Evolutionary conservation across 2,113 vertebrate genomes (phyloP).

Genomic region (Echinops telfairi): DNA sequence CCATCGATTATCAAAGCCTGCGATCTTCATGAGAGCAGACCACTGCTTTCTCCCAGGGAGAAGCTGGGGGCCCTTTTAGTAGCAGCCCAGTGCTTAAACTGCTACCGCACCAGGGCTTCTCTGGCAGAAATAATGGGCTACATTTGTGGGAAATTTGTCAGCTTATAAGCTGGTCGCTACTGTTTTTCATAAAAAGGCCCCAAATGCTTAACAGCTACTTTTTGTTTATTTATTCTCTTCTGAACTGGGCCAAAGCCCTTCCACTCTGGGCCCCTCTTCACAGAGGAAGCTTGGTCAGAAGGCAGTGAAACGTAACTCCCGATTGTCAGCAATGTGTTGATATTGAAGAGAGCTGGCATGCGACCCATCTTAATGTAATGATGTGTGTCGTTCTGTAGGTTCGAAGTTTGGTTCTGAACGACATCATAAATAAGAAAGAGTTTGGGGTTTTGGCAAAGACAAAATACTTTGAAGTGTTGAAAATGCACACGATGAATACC

Average conservation of each 20-base stretch:
- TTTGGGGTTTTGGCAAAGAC: slow-evolving; percentile 90
- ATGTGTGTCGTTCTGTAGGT: slow-evolving; percentile 86
- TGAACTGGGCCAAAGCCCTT: background rate
- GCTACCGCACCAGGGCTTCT: too few relatives aligned
- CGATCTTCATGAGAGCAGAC: too few relatives aligned
- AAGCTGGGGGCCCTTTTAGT: too few relatives aligned
- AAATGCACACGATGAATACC: slow-evolving; percentile 86
- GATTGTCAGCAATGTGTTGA: background rate
- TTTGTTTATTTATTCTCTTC: background rate
- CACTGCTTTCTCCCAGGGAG: too few relatives aligned
- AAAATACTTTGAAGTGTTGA: slow-evolving; percentile 90
- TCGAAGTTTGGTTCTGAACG: slow-evolving; percentile 89
- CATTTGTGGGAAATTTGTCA: background rate
- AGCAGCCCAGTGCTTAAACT: too few relatives aligned
- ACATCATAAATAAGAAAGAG: slow-evolving; percentile 87
- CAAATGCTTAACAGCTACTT: background rate
- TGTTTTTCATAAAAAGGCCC: background rate
- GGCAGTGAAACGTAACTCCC: background rate
- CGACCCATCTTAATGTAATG: background rate
- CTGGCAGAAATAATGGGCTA: background rate
- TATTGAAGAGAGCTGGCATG: background rate
- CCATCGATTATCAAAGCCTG: too few relatives aligned
- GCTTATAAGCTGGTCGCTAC: background rate
- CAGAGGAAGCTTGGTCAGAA: background rate
- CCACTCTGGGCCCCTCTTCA: too few relatives aligned